Conservation (phyloP, 2,888 invertebrate species). For the Harpagoxenus sublaevis region DNA sequence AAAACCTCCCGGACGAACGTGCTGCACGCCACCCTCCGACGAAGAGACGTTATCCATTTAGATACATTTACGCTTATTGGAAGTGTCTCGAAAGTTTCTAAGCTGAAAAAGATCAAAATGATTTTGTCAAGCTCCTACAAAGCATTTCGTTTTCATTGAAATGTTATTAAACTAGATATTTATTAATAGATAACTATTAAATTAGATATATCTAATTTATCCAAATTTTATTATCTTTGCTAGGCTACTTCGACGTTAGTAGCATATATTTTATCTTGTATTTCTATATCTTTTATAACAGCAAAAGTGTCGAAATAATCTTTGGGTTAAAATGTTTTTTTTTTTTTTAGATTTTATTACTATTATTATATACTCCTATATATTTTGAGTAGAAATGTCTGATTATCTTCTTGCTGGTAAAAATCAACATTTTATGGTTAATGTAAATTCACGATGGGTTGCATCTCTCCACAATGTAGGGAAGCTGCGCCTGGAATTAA, state of each 20-base stretch:
- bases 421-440: slow-evolving; percentile 28
- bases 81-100: neutral
- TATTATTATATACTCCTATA: neutral
- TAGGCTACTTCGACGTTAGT: neutral
- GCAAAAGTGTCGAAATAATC: neutral
- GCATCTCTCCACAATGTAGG: slow-evolving; percentile 18
- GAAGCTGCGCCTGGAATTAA: slow-evolving; percentile 25
- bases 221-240: neutral
- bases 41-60: slow-evolving; percentile 3
- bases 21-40: neutral
- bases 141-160: neutral
- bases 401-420: neutral
- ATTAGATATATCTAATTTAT: neutral
- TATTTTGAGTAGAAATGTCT: slow-evolving; percentile 12
- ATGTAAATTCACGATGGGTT: slow-evolving; percentile 6
- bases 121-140: neutral
- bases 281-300: neutral
- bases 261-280: neutral
- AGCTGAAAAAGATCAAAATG: neutral
- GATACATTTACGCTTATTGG: neutral
- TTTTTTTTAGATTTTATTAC: neutral
- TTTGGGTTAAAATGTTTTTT: neutral
- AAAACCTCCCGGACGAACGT: neutral
- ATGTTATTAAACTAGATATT: neutral
- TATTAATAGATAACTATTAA: neutral